phyloP scores from a whole-genome alignment of 2,888 invertebrate genomes.

The Drosophila recens region DNA sequence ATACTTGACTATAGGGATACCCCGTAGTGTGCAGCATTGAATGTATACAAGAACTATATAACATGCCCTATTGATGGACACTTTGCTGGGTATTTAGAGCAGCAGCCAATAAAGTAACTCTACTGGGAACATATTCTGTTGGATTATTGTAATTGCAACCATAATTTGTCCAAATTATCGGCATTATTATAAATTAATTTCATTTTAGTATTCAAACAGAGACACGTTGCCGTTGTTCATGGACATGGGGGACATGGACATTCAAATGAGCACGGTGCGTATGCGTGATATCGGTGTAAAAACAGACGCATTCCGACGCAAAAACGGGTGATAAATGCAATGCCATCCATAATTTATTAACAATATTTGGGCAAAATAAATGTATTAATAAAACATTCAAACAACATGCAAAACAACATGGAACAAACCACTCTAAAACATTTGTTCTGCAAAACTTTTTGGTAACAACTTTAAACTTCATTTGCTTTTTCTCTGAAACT shows the following conservation, averaged over 20 bases:
- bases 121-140: conserved; percentile 3
- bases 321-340: conserved; percentile 54
- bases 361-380: conserved; percentile 48
- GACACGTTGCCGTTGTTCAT: conserved; percentile 11
- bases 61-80: neutral
- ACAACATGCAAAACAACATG: conserved; percentile 17
- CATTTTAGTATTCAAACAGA: conserved; percentile 26
- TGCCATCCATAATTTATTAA: conserved; percentile 61
- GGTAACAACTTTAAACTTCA: conserved; percentile 32
- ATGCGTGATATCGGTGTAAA: conserved; percentile 52
- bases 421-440: conserved; percentile 17
- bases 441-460: conserved; percentile 22
- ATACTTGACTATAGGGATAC: conserved; percentile 1
- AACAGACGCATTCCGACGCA: conserved; percentile 9
- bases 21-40: neutral
- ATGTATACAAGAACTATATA: too few species aligned
- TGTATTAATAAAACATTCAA: conserved; percentile 53
- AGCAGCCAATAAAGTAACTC: neutral
- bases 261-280: conserved; percentile 39
- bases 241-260: conserved; percentile 13
- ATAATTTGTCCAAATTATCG: conserved; percentile 80
- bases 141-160: conserved; percentile 60
- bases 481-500: conserved; percentile 16
- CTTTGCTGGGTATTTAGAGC: conserved; percentile 5
- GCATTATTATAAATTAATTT: conserved; percentile 72